Base-by-base conservation (phyloP, 2,888 invertebrate genomes). In the Nymphalis urticae region DNA sequence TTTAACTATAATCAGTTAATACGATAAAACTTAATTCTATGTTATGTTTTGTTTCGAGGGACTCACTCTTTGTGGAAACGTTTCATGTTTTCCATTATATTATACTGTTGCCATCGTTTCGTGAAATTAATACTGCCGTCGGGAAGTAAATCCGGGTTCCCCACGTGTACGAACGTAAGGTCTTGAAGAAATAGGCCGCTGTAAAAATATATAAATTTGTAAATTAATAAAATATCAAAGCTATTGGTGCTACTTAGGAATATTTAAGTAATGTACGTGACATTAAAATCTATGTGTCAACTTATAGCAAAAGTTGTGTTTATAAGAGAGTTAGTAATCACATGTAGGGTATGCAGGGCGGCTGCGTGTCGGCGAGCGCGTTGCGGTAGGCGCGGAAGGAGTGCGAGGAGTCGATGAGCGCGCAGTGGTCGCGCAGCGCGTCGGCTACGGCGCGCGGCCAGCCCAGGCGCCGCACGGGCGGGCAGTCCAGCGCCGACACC, bases 301-400 rank as follows among this genome's bases (percentile, higher is more conserved):
- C 3, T 3, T 21, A 21, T 21, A 21, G 27, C 5, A 27, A 27
- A 27, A 3, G 27, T 13, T 42, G 13, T 13, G 13, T 9, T 42
- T 42, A 13, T 42, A 42, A 1, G 13, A 42, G 2, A 9, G 36
- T 10, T 9, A 36, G 50, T 50, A 4, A 19, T 53, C 92, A 99
- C 99, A 99, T 98, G 89, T 99, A 99, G 5, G 99, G 99, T 92
- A 99, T 98, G 88, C 99, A 99, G 48, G 99, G 99, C 48, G 99
- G 98, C 83, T 97, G 96, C 7, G 99, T 98, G 84, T 98, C 98
- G 7, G 97, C 96, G 75, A 99, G 92, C 60, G 98, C 98, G 86
- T 96, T 97, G 66, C 99, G 94, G 87, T 99, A 99, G n/a, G 98
- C 97, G 78, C 98, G 94, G 94, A 99, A 99, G 79, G 99, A 99